Conservation (phyloP, 2,888 invertebrate species). For the Acronicta psi region DNA sequence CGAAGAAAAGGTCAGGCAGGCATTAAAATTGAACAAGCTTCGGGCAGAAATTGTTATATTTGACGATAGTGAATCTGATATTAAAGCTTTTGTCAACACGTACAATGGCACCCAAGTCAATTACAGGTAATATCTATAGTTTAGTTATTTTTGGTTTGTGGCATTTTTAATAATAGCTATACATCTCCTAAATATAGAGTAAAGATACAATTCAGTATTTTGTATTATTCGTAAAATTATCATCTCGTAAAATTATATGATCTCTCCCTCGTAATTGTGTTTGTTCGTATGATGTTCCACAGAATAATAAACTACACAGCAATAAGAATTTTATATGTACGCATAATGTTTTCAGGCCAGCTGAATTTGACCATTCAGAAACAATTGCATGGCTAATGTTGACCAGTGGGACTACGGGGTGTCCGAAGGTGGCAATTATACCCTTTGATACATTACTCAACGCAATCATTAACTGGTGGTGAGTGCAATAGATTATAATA, state of each 20-base stretch:
- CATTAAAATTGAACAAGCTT: conserved; percentile 46
- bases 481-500: conserved; percentile 25
- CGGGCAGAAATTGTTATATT: conserved; percentile 61
- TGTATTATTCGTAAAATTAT: background rate
- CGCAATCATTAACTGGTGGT: conserved; percentile 67
- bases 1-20: conserved; percentile 57
- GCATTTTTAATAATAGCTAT: too few relatives aligned
- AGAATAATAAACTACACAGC: too few relatives aligned
- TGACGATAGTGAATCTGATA: conserved; percentile 60
- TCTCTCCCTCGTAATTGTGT: too few relatives aligned
- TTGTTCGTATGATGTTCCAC: too few relatives aligned
- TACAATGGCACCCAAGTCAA: conserved; percentile 64
- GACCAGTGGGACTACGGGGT: conserved; percentile 73
- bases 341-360: conserved; percentile 60
- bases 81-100: conserved; percentile 60
- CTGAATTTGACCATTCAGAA: conserved; percentile 63
- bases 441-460: conserved; percentile 64
- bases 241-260: too few relatives aligned
- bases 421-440: conserved; percentile 67
- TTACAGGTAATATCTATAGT: conserved; percentile 69
- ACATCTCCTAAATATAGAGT: too few relatives aligned
- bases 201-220: too few relatives aligned
- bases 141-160: too few relatives aligned
- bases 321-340: conserved; percentile 1
- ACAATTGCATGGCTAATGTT: conserved; percentile 68